A percentile compares a stretch with the other conserved stretches of the same genome.
Evolutionary conservation across 2,113 vertebrate genomes (phyloP).

Genomic region (Mustela lutreola): DNA sequence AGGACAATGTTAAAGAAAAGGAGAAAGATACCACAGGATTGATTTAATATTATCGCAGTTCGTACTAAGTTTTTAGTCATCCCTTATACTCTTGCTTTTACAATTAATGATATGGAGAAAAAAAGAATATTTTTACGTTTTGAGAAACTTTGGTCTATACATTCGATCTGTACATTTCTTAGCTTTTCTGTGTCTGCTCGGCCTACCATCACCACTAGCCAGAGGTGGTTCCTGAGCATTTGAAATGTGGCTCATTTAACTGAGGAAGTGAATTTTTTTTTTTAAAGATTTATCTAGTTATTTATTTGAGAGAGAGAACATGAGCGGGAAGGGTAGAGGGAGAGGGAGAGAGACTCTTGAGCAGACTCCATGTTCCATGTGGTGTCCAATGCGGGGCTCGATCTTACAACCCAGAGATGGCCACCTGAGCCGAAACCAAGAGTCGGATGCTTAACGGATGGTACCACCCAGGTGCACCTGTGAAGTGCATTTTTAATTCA

Average conservation of each 20-base stretch:
- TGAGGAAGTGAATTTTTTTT: not conserved
- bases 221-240: not conserved
- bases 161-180: not conserved
- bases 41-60: not conserved
- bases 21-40: not conserved
- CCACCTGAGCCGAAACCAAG: not conserved
- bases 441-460: not conserved
- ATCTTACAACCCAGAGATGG: not conserved
- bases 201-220: not conserved
- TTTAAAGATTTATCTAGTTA: not conserved
- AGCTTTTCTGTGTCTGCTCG: not conserved
- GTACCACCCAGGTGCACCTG: not conserved
- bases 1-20: not conserved
- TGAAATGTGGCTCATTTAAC: not conserved
- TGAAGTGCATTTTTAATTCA: not conserved
- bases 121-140: not conserved
- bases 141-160: not conserved
- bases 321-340: accelerated
- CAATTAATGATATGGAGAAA: not conserved
- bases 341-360: not conserved
- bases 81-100: not conserved
- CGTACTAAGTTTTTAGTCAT: not conserved
- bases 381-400: not conserved
- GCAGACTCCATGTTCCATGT: not conserved
- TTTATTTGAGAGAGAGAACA: not conserved